These are phyloP conservation scores for Suricata suricatta DNA, from an alignment of 2,113 vertebrate species.

Conservation along the genomic window DNA sequence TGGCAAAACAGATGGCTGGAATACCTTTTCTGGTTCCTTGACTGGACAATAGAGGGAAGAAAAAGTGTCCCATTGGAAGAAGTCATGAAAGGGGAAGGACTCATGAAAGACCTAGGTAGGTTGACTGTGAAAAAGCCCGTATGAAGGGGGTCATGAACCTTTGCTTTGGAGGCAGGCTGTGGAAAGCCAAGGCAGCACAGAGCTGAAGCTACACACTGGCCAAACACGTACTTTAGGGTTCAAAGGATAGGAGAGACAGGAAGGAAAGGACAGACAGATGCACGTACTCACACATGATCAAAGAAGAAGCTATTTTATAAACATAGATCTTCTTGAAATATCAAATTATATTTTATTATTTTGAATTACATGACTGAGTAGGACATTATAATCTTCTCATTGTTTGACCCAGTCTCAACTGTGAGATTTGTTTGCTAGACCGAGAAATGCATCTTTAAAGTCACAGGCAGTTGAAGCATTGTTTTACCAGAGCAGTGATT, in stretches of 20 bases:
- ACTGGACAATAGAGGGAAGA: background rate
- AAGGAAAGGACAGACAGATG: background rate
- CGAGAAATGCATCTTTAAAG: background rate
- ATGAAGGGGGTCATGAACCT: background rate
- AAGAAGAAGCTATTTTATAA: background rate
- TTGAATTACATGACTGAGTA: background rate
- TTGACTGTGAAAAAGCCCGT: background rate
- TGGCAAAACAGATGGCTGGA: background rate
- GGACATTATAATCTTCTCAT: background rate
- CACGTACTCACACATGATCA: too few relatives aligned
- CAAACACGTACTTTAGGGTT: background rate
- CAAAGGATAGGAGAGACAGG: background rate
- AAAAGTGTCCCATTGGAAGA: background rate
- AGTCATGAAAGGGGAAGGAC: background rate
- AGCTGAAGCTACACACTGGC: background rate
- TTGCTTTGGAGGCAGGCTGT: background rate
- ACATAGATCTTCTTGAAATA: background rate
- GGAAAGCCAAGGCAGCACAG: background rate
- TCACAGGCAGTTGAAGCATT: background rate
- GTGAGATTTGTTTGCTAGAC: background rate
- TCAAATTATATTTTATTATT: background rate
- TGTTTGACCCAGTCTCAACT: background rate
- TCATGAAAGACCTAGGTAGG: background rate
- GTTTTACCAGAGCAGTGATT: background rate
- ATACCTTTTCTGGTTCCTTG: background rate